Conservation (phyloP, 1,140 invertebrate species). For the Aphidius ervi region DNA sequence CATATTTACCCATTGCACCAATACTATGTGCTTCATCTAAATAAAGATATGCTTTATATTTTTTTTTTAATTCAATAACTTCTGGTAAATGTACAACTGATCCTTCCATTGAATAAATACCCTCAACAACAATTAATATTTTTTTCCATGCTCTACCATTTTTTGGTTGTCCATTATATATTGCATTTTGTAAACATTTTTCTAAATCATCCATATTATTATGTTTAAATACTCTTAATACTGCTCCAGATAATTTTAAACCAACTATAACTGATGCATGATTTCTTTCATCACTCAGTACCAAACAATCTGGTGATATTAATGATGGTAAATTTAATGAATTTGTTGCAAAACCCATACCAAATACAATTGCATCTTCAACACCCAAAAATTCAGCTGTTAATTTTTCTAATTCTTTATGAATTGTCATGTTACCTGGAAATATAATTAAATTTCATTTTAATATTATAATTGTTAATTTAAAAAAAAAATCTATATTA, state of each 20-base stretch:
- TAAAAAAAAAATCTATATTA: not conserved
- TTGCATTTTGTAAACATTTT: constrained; percentile 68
- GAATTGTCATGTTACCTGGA: constrained; percentile 56
- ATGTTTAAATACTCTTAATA: constrained; percentile 86
- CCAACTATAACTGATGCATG: constrained; percentile 96
- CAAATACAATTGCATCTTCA: constrained; percentile 91
- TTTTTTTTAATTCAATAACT: constrained; percentile 88
- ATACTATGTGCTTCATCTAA: constrained; percentile 96
- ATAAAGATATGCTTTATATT: constrained; percentile 92
- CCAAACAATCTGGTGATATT: constrained; percentile 77
- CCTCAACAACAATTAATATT: constrained; percentile 92
- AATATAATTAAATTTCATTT: too few species aligned
- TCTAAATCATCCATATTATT: constrained; percentile 77
- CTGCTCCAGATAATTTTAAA: constrained; percentile 80
- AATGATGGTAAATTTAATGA: constrained; percentile 87
- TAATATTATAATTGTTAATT: too few species aligned
- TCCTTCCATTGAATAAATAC: constrained; percentile 98
- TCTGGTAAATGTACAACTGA: constrained; percentile 87
- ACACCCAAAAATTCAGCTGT: constrained; percentile 88
- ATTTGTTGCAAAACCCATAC: constrained; percentile 99
- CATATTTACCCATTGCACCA: constrained; percentile 84
- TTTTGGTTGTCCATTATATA: constrained; percentile 78
- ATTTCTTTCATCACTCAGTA: constrained; percentile 94
- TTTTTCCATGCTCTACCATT: constrained; percentile 83
- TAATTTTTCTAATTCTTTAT: constrained; percentile 77